Percentiles rank a stretch among this genome's conserved stretches.
phyloP scores from a whole-genome alignment of 2,797 vertebrate genomes.

The Pyrocephalus nanus region DNA sequence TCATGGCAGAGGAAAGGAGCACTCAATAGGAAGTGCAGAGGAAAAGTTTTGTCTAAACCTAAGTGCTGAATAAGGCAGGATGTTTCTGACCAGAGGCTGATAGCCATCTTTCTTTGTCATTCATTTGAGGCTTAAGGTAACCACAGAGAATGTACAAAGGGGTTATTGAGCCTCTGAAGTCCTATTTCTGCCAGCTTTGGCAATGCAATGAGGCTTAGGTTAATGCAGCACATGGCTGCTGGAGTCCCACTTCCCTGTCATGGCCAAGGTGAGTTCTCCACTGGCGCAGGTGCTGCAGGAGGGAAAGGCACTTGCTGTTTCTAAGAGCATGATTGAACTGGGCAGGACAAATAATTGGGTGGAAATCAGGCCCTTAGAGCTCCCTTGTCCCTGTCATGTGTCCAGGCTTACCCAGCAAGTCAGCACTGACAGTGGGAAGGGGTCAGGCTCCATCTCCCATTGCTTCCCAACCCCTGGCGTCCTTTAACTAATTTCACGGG shows the following conservation, averaged over 20 bases:
- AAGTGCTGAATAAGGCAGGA: neutral
- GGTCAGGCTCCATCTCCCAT: neutral
- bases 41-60: neutral
- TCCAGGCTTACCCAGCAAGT: neutral
- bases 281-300: neutral
- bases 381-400: rapidly evolving
- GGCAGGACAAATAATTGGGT: neutral
- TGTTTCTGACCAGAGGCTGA: neutral
- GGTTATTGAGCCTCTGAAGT: neutral
- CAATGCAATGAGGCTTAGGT: neutral
- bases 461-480: neutral
- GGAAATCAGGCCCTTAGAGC: neutral
- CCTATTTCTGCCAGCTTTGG: neutral
- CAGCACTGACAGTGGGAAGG: neutral
- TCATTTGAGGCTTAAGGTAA: neutral
- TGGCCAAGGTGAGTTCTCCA: neutral
- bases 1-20: neutral
- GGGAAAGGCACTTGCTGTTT: neutral
- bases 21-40: neutral
- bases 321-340: rapidly evolving
- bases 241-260: neutral
- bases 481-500: neutral
- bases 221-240: neutral
- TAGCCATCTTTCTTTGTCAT: neutral
- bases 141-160: neutral